A percentile compares a stretch with the other conserved stretches of the same genome.
Evolutionary conservation across 2,888 invertebrate genomes (phyloP).

Genomic region (Drosophila paucipuncta): DNA sequence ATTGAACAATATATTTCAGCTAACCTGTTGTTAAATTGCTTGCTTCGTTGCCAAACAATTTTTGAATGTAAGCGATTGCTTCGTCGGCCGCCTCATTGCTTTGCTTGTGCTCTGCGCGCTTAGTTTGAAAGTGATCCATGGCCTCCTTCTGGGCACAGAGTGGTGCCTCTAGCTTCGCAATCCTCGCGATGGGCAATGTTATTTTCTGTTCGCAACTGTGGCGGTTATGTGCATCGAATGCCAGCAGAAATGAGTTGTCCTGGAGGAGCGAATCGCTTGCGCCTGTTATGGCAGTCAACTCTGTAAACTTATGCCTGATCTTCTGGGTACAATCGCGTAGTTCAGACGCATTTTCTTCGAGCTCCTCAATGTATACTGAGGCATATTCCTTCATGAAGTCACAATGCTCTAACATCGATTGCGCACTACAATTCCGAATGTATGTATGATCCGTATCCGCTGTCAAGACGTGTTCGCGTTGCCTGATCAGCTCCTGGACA

Average conservation of each 20-base stretch:
- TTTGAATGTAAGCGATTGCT: slow-evolving; percentile 53
- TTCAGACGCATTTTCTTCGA: slow-evolving; percentile 56
- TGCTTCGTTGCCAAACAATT: slow-evolving; percentile 35
- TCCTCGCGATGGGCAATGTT: slow-evolving; percentile 35
- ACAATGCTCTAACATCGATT: slow-evolving; percentile 68
- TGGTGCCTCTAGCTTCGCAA: slow-evolving; percentile 58
- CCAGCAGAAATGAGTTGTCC: slow-evolving; percentile 63
- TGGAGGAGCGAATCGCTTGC: slow-evolving; percentile 42
- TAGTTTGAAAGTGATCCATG: slow-evolving; percentile 77
- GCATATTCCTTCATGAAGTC: slow-evolving; percentile 75
- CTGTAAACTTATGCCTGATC: slow-evolving; percentile 45
- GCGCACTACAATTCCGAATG: slow-evolving; percentile 41
- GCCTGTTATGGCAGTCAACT: slow-evolving; percentile 58
- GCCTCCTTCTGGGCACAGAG: slow-evolving; percentile 65
- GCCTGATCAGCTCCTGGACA: slow-evolving; percentile 78
- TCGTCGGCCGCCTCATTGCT: slow-evolving; percentile 70
- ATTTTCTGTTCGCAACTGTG: slow-evolving; percentile 51
- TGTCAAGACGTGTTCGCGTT: slow-evolving; percentile 72
- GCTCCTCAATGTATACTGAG: slow-evolving; percentile 74
- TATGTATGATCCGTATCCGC: slow-evolving; percentile 39
- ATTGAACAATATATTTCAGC: not conserved
- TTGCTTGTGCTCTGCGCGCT: slow-evolving; percentile 68
- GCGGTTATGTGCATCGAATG: slow-evolving; percentile 65
- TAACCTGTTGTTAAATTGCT: slow-evolving; percentile 25
- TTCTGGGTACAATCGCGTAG: slow-evolving; percentile 57